Conservation (phyloP, 2,888 invertebrate genomes). For the Seira ritae region DNA sequence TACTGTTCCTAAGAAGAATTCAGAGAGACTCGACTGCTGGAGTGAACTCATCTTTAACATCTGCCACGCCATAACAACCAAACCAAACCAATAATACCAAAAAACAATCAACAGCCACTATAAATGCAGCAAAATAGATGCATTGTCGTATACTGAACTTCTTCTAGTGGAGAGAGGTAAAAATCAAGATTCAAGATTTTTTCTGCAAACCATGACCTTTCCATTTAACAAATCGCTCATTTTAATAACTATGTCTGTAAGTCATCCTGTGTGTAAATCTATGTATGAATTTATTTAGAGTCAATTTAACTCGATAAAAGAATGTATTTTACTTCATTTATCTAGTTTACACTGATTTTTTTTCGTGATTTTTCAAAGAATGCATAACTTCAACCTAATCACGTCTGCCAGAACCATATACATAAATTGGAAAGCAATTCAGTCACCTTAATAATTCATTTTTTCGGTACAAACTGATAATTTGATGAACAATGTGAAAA, state of each 20-base stretch:
- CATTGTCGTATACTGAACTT: background rate
- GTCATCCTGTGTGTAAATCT: background rate
- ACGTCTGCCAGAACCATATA: too few relatives aligned
- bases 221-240: conserved; percentile 14
- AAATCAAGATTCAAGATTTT: background rate
- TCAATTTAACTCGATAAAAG: background rate
- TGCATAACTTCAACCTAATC: too few relatives aligned
- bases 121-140: background rate
- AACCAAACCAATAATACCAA: background rate
- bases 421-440: too few relatives aligned
- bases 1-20: conserved; percentile 73
- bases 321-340: background rate
- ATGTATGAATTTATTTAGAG: background rate
- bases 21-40: background rate
- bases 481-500: too few relatives aligned
- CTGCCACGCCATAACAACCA: background rate
- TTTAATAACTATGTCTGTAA: background rate
- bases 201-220: conserved; percentile 18
- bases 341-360: background rate
- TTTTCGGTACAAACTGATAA: too few relatives aligned
- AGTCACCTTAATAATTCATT: too few relatives aligned
- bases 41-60: conserved; percentile 17
- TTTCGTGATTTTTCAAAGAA: background rate
- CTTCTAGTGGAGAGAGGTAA: background rate
- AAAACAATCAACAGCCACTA: background rate